These are phyloP conservation scores for Drosophila helvetica DNA, from an alignment of 2,888 invertebrate genomes.

Conservation along the genomic window DNA sequence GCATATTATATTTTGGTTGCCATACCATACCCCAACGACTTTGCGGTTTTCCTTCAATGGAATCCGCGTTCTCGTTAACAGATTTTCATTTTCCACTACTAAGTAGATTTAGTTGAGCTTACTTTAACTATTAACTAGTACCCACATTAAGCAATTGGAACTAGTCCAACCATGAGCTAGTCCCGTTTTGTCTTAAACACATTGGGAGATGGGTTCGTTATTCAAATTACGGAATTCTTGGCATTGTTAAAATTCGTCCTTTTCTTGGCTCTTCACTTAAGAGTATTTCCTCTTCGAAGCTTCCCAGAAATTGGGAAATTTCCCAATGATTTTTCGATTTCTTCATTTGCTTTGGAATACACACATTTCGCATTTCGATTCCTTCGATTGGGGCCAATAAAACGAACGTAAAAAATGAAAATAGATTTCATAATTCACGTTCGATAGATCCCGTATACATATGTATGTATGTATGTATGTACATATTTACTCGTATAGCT, in stretches of 20 bases:
- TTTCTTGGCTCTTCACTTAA: not conserved
- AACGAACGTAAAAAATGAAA: conserved; percentile 24
- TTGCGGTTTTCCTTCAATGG: not conserved
- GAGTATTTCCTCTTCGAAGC: not conserved
- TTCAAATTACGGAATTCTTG: not conserved
- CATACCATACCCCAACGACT: not conserved
- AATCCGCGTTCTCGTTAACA: not conserved
- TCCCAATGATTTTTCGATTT: not conserved
- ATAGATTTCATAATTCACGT: conserved; percentile 26
- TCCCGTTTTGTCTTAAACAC: no score
- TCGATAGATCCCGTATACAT: not conserved
- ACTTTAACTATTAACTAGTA: no score
- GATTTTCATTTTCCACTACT: not conserved
- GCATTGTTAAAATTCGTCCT: not conserved
- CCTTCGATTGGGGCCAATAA: conserved; percentile 25
- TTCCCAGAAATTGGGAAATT: not conserved
- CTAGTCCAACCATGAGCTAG: no score
- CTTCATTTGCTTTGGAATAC: conserved; percentile 9
- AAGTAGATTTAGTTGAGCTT: no score
- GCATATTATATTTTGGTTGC: not conserved
- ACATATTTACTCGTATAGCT: not conserved
- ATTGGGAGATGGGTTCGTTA: not conserved
- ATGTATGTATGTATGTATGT: not conserved
- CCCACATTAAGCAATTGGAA: no score
- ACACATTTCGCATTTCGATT: not conserved